Conservation (phyloP, 1,140 invertebrate genomes). For the Augochlora pura region DNA sequence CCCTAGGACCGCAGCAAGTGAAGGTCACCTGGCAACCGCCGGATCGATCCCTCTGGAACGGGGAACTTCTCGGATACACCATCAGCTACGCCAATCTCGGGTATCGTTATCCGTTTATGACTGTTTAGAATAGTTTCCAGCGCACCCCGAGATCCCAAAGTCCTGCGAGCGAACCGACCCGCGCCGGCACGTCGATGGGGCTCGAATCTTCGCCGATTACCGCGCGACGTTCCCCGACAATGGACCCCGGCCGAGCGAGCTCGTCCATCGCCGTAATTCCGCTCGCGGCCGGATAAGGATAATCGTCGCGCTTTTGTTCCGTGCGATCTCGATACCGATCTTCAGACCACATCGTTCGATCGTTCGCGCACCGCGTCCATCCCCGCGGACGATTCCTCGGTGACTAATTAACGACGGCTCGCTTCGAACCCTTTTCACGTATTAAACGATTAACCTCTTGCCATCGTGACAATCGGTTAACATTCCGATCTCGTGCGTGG, state of each 20-base stretch:
- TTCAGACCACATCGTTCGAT: no score
- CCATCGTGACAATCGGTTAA: no score
- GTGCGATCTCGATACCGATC: neutral
- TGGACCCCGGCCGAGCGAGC: slow-evolving; percentile 3
- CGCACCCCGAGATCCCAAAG: slow-evolving; percentile 22
- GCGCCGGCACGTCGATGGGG: neutral
- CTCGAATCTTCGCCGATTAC: slow-evolving; percentile 20
- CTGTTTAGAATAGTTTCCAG: slow-evolving; percentile 50
- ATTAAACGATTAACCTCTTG: no score
- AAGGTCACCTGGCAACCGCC: slow-evolving; percentile 84
- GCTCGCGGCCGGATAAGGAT: neutral
- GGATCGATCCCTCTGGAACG: slow-evolving; percentile 81
- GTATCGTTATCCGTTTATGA: slow-evolving; percentile 66
- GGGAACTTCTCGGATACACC: slow-evolving; percentile 84
- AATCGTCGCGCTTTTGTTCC: neutral
- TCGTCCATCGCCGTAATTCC: slow-evolving; percentile 18
- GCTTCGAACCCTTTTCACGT: no score
- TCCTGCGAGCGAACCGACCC: neutral
- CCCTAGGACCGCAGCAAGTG: slow-evolving; percentile 81
- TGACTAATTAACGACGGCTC: no score
- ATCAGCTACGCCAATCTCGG: slow-evolving; percentile 81
- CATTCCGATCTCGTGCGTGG: no score
- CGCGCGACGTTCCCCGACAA: slow-evolving; percentile 23
- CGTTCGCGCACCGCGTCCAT: no score
- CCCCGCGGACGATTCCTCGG: no score